These are phyloP conservation scores for Microvelia longipes DNA, from an alignment of 1,140 invertebrate genomes.

Conservation along the genomic window DNA sequence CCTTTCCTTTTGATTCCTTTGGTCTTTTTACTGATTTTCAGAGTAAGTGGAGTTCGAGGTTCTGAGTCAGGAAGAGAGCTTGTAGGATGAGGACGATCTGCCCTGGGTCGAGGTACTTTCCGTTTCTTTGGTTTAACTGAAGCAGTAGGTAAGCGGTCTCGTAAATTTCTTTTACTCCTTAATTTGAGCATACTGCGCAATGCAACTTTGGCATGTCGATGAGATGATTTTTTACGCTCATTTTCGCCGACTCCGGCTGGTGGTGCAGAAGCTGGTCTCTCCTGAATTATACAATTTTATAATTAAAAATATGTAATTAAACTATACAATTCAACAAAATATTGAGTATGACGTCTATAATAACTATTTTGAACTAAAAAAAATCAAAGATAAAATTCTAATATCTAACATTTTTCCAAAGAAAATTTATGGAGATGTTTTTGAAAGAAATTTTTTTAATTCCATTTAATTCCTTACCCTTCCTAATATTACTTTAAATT, in stretches of 20 bases:
- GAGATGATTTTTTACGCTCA: conserved; percentile 22
- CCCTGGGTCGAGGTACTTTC: neutral
- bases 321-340: no score
- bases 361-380: no score
- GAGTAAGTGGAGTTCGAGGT: conserved; percentile 20
- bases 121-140: conserved; percentile 7
- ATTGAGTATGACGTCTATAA: no score
- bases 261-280: conserved; percentile 47
- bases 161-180: conserved; percentile 6
- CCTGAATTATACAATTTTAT: no score
- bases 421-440: no score
- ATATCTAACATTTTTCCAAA: no score
- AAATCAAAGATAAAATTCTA: no score
- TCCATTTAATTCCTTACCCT: no score
- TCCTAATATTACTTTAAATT: no score
- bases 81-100: neutral
- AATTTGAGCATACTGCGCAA: conserved; percentile 11
- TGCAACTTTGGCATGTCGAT: neutral
- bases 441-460: no score
- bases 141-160: neutral
- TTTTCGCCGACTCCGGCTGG: conserved; percentile 28
- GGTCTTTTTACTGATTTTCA: conserved; percentile 20
- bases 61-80: conserved; percentile 14
- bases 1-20: conserved; percentile 36
- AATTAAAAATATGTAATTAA: no score